phyloP scores from a whole-genome alignment of 2,797 vertebrate species.

The Thripadectes ignobilis region DNA sequence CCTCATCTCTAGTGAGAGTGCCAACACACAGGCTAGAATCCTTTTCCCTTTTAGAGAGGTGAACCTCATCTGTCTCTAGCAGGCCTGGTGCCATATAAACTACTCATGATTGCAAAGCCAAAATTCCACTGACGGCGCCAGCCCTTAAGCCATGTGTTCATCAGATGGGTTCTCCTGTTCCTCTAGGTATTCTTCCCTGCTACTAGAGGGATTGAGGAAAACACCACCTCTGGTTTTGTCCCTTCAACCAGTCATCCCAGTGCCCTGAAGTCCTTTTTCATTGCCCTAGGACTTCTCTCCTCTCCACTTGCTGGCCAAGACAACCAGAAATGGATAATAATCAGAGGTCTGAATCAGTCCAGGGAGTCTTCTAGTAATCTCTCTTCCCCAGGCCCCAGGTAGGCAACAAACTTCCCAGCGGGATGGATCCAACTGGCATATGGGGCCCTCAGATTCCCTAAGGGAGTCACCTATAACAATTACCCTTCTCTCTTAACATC shows the following conservation, averaged over 20 bases:
- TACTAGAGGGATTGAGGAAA: not conserved
- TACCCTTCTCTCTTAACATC: not conserved
- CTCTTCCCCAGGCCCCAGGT: not conserved
- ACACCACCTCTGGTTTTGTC: not conserved
- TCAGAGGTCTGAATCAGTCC: not conserved
- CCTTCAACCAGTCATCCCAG: not conserved
- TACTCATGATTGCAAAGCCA: not conserved
- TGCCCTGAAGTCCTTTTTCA: not conserved
- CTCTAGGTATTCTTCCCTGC: not conserved
- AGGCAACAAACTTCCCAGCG: not conserved
- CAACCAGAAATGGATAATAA: not conserved
- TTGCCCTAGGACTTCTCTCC: not conserved
- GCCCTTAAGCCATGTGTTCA: too few species aligned
- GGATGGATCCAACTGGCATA: not conserved
- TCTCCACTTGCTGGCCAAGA: too few species aligned
- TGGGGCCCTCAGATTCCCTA: not conserved
- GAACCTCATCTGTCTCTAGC: not conserved
- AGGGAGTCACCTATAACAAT: not conserved
- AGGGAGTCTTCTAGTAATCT: not conserved
- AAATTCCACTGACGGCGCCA: too few species aligned
- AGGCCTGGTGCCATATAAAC: not conserved
- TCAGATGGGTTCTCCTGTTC: too few species aligned
- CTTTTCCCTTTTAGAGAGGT: not conserved
- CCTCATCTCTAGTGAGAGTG: too few species aligned
- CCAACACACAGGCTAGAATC: too few species aligned